phyloP scores from a whole-genome alignment of 2,888 invertebrate species.

The Lamellibrachia columna region DNA sequence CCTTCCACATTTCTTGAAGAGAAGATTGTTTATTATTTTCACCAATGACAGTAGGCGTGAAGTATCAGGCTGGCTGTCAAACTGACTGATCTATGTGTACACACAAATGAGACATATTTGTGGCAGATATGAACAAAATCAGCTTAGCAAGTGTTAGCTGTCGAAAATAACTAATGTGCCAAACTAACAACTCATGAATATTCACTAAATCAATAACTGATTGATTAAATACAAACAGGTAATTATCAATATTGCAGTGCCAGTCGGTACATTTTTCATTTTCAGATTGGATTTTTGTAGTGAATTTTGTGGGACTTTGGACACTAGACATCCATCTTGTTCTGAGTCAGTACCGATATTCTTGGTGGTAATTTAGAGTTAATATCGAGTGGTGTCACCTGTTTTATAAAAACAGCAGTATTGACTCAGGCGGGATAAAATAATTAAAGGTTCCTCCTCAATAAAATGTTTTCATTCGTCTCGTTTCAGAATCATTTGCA shows the following conservation, averaged over 20 bases:
- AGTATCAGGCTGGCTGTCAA: too few relatives aligned
- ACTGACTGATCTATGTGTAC: too few relatives aligned
- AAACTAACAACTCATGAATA: neutral
- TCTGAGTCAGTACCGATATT: neutral
- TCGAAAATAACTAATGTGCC: neutral
- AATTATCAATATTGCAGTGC: neutral
- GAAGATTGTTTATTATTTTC: too few relatives aligned
- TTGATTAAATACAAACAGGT: neutral
- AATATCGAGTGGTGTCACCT: neutral
- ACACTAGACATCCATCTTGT: neutral
- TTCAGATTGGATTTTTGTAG: neutral
- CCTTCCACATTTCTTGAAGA: too few relatives aligned
- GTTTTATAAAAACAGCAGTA: neutral
- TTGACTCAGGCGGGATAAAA: neutral
- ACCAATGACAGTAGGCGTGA: too few relatives aligned
- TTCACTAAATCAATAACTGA: neutral
- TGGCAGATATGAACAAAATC: too few relatives aligned
- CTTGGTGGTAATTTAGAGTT: neutral
- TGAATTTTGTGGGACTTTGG: neutral
- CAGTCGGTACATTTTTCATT: neutral
- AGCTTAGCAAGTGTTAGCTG: neutral
- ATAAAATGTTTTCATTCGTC: too few relatives aligned
- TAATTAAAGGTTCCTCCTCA: neutral
- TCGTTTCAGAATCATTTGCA: too few relatives aligned
- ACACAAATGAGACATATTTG: too few relatives aligned